These are phyloP conservation scores for Agrochola lychnidis DNA, from an alignment of 2,888 invertebrate genomes.

Conservation along the genomic window DNA sequence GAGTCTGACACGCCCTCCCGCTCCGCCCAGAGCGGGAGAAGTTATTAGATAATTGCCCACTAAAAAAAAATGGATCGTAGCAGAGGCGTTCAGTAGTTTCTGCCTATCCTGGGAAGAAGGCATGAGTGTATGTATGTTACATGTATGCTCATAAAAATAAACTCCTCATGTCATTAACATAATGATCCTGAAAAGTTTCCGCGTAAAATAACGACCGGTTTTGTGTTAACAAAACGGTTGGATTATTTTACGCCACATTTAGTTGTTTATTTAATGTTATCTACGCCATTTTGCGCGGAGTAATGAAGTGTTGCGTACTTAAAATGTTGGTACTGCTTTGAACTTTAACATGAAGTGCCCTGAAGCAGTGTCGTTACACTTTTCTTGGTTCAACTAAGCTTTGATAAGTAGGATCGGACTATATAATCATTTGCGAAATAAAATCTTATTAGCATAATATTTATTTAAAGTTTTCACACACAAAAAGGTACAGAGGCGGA, in stretches of 20 bases:
- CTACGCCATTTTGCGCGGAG: constrained; percentile 5
- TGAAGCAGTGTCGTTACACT: background rate
- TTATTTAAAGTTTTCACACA: no score
- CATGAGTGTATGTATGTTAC: no score
- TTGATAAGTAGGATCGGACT: no score
- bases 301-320: constrained; percentile 36
- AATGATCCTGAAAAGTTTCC: constrained; percentile 30
- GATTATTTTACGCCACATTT: constrained; percentile 40
- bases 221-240: constrained; percentile 11
- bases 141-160: constrained; percentile 20
- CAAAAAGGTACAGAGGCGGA: no score
- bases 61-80: no score
- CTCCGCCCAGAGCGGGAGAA: no score
- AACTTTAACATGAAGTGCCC: background rate
- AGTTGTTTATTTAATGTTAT: background rate
- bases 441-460: no score
- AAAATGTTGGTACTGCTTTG: constrained; percentile 11
- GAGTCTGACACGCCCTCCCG: no score
- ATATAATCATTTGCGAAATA: no score
- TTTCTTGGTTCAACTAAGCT: background rate
- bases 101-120: no score
- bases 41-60: no score
- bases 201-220: constrained; percentile 10
- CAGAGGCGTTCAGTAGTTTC: no score
- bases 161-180: constrained; percentile 17